Conservation (phyloP, 2,113 vertebrate genomes). For the Hippoglossus stenolepis region DNA sequence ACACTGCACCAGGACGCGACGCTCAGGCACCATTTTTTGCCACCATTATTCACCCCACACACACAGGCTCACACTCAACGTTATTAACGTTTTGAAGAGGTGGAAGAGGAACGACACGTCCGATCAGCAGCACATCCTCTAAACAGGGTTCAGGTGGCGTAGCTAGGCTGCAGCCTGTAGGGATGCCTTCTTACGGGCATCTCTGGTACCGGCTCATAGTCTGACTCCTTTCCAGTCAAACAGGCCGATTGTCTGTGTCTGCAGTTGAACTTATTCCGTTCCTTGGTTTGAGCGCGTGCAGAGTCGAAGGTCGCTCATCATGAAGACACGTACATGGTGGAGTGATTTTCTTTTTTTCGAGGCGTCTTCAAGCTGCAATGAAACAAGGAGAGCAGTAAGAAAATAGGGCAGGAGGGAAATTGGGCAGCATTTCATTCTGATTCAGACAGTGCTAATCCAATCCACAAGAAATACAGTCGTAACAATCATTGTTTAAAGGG, state of each 20-base stretch:
- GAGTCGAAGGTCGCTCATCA: slow-evolving; percentile 67
- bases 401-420: background rate
- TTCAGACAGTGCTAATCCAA: background rate
- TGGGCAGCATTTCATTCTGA: background rate
- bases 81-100: slow-evolving; percentile 39
- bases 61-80: slow-evolving; percentile 46
- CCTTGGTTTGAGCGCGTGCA: slow-evolving; percentile 28
- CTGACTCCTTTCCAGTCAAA: slow-evolving; percentile 52
- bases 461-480: background rate
- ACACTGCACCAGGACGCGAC: slow-evolving; percentile 60
- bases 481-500: background rate
- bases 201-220: slow-evolving; percentile 52
- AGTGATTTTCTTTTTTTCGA: slow-evolving; percentile 8
- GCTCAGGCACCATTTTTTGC: slow-evolving; percentile 68
- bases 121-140: slow-evolving; percentile 70
- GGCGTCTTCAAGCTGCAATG: slow-evolving; percentile 61
- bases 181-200: slow-evolving; percentile 65
- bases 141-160: slow-evolving; percentile 62
- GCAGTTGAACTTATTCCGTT: slow-evolving; percentile 25
- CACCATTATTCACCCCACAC: slow-evolving; percentile 61
- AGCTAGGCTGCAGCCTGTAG: slow-evolving; percentile 58
- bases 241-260: slow-evolving; percentile 22
- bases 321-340: slow-evolving; percentile 4
- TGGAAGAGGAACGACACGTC: slow-evolving; percentile 33
- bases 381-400: slow-evolving; percentile 34